Percentiles rank a stretch among this genome's conserved stretches.
These are phyloP conservation scores for Ostrea edulis DNA, from an alignment of 1,140 invertebrate species.

Conservation along the genomic window DNA sequence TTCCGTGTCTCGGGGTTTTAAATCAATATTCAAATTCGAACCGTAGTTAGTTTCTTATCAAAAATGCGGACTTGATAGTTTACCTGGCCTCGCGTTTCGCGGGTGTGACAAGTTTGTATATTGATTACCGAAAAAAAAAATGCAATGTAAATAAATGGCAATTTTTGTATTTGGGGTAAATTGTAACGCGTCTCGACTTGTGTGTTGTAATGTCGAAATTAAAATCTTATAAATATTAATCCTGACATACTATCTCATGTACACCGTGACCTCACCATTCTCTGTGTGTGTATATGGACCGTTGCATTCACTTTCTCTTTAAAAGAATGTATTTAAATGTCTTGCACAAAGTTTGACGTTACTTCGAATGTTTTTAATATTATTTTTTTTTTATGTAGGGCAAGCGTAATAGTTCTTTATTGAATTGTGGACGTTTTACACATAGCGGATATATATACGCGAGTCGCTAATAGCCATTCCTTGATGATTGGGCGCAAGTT, in stretches of 20 bases:
- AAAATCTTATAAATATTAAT: background rate
- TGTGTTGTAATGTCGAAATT: background rate
- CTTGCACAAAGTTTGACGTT: background rate
- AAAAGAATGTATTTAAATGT: background rate
- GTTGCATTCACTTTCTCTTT: background rate
- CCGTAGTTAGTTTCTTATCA: slow-evolving; percentile 15
- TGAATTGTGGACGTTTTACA: background rate
- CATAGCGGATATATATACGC: background rate
- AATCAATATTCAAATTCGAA: slow-evolving; percentile 39
- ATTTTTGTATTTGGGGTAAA: background rate
- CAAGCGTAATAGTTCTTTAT: background rate
- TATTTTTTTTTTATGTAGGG: background rate
- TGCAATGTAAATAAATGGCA: background rate
- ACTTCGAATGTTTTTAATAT: background rate
- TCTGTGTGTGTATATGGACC: no score
- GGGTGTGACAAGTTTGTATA: background rate
- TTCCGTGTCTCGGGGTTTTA: slow-evolving; percentile 14
- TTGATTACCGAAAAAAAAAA: background rate
- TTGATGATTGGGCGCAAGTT: background rate
- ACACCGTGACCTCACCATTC: no score
- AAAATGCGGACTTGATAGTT: background rate
- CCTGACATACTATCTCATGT: no score
- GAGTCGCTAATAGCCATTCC: background rate
- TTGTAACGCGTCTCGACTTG: background rate
- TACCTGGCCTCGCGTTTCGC: background rate